Evolutionary conservation across 2,113 vertebrate species (phyloP), one percentile per base, ranked within the genome.

Genomic region (Oncorhynchus clarkii): DNA sequence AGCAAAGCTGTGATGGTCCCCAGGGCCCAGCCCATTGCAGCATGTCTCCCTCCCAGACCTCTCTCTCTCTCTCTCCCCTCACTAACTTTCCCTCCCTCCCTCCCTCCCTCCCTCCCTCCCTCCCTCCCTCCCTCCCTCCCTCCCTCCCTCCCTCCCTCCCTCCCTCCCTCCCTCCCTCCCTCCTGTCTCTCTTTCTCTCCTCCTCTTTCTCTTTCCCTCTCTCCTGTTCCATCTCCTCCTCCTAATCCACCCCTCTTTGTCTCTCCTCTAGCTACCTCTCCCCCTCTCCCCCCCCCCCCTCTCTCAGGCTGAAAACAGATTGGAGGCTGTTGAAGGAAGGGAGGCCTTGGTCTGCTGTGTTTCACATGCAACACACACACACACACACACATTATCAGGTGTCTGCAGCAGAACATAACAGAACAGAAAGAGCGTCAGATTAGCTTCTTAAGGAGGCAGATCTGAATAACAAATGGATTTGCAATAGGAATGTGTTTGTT

Each of bases 21-120:
- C 59, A 60, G 59, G 14, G n/a, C 20, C 16, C 5, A 7, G 59
- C 59, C 18, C n/a, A 60, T 60, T 22, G 22, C 12, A 60, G 20
- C 64, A 24, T 26, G 11, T 66, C 64, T 66, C 64, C 24, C 65
- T 67, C 65, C 26, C 11, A 24, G 12, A 29, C 26, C 27, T 4
- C 34, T 7, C 34, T 8, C 34, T 39, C 34, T 39, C 6, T 39
- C 31, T 31, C 31, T 6, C 5, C 0, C 5, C 5, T 6, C 5
- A 1, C 31, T 6, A 1, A 1, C 31, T 1, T 1, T 31, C 5
- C 0, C 31, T 31, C 31, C 0, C 29, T 5, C 29, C 0, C 29
- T 1, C 29, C 0, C 1, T 31, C 4, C 0, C 29, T 29, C 29
- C 0, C 31, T 31, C 31, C 5, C 31, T 31, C 31, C 0, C 1